A percentile compares a stretch with the other conserved stretches of the same genome.
phyloP scores from a whole-genome alignment of 2,113 vertebrate genomes.

The Ancistrus triradiatus region DNA sequence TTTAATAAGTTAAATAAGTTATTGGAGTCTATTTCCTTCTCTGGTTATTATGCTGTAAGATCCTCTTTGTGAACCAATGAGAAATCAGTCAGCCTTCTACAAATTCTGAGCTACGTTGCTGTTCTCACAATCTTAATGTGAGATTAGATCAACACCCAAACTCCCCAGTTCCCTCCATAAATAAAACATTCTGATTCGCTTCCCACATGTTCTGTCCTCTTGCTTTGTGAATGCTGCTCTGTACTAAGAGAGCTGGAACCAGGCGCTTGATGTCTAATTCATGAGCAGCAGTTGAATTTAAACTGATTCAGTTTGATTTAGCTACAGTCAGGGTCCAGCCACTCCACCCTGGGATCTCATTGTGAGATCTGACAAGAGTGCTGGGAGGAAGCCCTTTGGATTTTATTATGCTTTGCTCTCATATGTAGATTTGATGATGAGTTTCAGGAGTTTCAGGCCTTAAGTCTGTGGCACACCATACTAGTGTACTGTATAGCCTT shows the following conservation, averaged over 20 bases:
- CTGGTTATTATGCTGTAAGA: too few relatives aligned
- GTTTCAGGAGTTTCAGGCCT: too few relatives aligned
- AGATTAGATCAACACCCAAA: slow-evolving; percentile 15
- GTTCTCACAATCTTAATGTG: not conserved
- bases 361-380: not conserved
- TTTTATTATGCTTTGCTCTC: not conserved
- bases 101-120: not conserved
- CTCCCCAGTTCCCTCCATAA: slow-evolving; percentile 8
- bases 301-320: slow-evolving; percentile 2
- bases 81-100: not conserved
- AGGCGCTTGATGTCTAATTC: slow-evolving; percentile 10
- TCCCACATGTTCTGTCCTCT: slow-evolving; percentile 1
- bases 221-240: not conserved
- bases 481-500: too few relatives aligned
- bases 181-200: slow-evolving; percentile 13
- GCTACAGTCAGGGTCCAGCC: not conserved
- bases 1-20: too few relatives aligned
- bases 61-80: not conserved
- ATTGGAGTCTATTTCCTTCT: too few relatives aligned
- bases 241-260: not conserved
- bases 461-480: too few relatives aligned
- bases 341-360: not conserved
- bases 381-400: not conserved
- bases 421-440: too few relatives aligned
- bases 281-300: not conserved